Base-by-base conservation (phyloP, 2,888 invertebrate species). In the Automeris io region DNA sequence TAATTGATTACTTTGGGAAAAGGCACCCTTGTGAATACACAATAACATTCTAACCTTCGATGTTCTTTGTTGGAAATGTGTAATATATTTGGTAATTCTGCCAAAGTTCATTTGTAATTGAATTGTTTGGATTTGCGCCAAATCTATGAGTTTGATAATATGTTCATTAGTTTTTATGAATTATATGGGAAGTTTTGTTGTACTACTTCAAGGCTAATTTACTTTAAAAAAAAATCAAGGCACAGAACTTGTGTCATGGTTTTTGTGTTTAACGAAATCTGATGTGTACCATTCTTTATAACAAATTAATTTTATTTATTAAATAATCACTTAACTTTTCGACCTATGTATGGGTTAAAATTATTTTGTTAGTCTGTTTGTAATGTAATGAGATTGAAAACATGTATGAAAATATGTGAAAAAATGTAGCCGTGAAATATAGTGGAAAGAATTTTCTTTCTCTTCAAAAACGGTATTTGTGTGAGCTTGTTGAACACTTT, bases 111-210 rank as follows among this genome's bases (percentile, higher is more conserved):
- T 65, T 61, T 64, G 61, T 70, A 59, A 60, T 61, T 61, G 64
- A 64, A 67, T 63, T 58, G 54, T 59, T 70, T 78, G 80, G 79
- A 71, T 40, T 18, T 35, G 18, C 16, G 77, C 81, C 81, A 81
- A 48, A 45, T 29, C 29, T 4, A 29, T 29, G 16, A 29, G 1
- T n/a, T 16, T 8, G 29, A 29, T n/a, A n/a, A n/a, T 29, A 29
- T 29, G 16, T 29, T 29, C 8, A 29, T 29, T 13, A 29, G n/a
- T 29, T 29, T 29, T 29, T 29, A 13, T 16, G n/a, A 9, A 5
- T 5, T 1, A 29, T 16, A 16, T 29, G 16, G 8, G 8, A 29
- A 29, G 0, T 16, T 29, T 9, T 29, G 8, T 16, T 29, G 8
- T 16, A 8, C 4, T 16, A 16, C 16, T 29, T 16, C 16, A 29